Evolutionary conservation across 2,113 vertebrate genomes (phyloP), one percentile per base, ranked within the genome.

Genomic region (Microcebus jonahi): DNA sequence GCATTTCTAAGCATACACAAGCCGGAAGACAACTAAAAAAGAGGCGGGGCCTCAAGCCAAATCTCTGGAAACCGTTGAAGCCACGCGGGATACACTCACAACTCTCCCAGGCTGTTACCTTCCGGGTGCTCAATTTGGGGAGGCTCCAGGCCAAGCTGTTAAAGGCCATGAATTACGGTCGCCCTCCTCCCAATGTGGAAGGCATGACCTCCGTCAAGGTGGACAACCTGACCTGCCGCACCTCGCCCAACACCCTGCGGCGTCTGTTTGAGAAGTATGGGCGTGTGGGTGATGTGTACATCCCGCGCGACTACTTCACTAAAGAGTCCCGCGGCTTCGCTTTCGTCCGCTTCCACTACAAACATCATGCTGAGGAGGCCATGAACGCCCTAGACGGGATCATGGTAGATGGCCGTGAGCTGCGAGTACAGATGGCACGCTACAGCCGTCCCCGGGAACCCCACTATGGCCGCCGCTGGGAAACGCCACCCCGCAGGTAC

Each of bases 151-250:
- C 31, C 77, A 6, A 85, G 75, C 18, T 73, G 3, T 29, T 23
- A 50, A 39, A 50, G 5, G 63, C 81, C 53, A 99, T 99, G 99
- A 99, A 98, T 94, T 99, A 99, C 98, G 98, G 98, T 31, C 98
- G 98, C n/a, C 98, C 99, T 96, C 99, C 99, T 61, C 99, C 99
- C 29, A 99, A 99, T 48, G 99, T 99, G 53, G 99, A 99, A 89
- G 99, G 98, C 87, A 99, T 99, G 99, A 99, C 98, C 79, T 99
- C 99, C 14, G 98, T 99, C 14, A 99, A 99, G 97, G 99, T 99
- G 93, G 99, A 99, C 92, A 99, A 99, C 95, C 96, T 99, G 80
- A 99, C 99, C 0, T 99, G 99, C 93, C 97, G 98, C 1, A 99
- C 99, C 0, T 99, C 99, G 1, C 98, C 98, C 2, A 98, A 99